Percentiles rank a stretch among this genome's conserved stretches.
phyloP scores from a whole-genome alignment of 2,888 invertebrate genomes.

The Gymnocheta viridis region DNA sequence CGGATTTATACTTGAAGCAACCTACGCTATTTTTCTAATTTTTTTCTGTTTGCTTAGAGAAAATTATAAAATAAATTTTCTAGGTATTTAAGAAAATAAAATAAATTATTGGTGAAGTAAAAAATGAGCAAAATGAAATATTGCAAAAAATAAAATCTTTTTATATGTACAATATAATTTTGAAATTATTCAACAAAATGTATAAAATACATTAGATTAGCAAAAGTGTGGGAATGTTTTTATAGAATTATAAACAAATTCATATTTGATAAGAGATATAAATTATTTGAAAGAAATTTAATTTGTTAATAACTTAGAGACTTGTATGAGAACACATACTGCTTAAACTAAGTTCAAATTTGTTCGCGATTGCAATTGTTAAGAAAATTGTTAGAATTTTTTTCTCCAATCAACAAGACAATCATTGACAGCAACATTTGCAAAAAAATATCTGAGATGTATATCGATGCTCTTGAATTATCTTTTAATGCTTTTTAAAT shows the following conservation, averaged over 20 bases:
- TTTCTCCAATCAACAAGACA: conserved; percentile 4
- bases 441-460: neutral
- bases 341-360: neutral
- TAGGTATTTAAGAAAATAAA: conserved; percentile 35
- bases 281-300: conserved; percentile 47
- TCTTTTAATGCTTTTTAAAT: conserved; percentile 15
- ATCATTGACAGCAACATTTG: conserved; percentile 10
- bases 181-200: neutral
- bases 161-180: neutral
- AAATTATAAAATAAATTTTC: conserved; percentile 19
- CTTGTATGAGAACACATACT: neutral
- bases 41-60: neutral
- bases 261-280: conserved; percentile 39
- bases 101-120: conserved; percentile 4
- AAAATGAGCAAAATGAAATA: conserved; percentile 50
- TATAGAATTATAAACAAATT: conserved; percentile 57
- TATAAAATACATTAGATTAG: conserved; percentile 12
- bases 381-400: neutral
- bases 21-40: conserved; percentile 38
- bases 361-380: neutral
- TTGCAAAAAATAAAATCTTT: conserved; percentile 42
- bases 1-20: conserved; percentile 11
- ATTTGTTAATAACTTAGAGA: conserved; percentile 29
- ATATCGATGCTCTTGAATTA: neutral
- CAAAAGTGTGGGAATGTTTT: neutral